phyloP scores from a whole-genome alignment of 2,113 vertebrate genomes.

The Colaptes auratus region DNA sequence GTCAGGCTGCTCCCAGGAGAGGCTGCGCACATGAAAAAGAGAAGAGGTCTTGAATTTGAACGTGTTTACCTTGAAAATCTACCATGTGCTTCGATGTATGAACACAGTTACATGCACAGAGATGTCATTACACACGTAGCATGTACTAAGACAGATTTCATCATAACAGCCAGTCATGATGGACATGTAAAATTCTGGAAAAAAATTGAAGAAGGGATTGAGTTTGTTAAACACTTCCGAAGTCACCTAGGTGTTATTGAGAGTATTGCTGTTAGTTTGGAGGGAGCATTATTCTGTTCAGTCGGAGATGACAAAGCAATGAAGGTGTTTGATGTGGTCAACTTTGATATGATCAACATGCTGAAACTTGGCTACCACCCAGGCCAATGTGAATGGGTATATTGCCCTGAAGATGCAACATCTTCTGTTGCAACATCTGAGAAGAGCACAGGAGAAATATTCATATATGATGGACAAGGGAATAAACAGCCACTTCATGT shows the following conservation, averaged over 20 bases:
- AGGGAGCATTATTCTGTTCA: slow-evolving; percentile 92
- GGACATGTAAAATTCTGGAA: slow-evolving; percentile 99
- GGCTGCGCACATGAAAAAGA: no score
- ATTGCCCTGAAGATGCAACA: slow-evolving; percentile 95
- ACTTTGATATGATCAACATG: slow-evolving; percentile 99
- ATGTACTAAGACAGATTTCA: slow-evolving; percentile 96
- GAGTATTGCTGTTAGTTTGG: slow-evolving; percentile 90
- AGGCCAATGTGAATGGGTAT: slow-evolving; percentile 95
- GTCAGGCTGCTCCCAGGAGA: no score
- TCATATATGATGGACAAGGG: slow-evolving; percentile 93
- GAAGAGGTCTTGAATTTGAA: no score
- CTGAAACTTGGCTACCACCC: slow-evolving; percentile 94
- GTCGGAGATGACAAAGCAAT: slow-evolving; percentile 97
- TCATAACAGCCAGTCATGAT: slow-evolving; percentile 97
- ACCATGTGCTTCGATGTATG: no score
- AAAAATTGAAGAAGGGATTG: slow-evolving; percentile 94
- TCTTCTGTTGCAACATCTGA: slow-evolving; percentile 94
- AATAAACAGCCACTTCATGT: slow-evolving; percentile 87
- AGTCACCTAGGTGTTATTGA: slow-evolving; percentile 93
- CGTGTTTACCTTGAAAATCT: no score
- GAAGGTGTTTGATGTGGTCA: slow-evolving; percentile 99
- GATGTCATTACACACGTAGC: no score
- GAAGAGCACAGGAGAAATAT: slow-evolving; percentile 95
- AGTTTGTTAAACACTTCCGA: slow-evolving; percentile 98
- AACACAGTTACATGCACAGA: no score